Conservation (phyloP, 2,888 invertebrate species). For the Drosophila pegasa region DNA sequence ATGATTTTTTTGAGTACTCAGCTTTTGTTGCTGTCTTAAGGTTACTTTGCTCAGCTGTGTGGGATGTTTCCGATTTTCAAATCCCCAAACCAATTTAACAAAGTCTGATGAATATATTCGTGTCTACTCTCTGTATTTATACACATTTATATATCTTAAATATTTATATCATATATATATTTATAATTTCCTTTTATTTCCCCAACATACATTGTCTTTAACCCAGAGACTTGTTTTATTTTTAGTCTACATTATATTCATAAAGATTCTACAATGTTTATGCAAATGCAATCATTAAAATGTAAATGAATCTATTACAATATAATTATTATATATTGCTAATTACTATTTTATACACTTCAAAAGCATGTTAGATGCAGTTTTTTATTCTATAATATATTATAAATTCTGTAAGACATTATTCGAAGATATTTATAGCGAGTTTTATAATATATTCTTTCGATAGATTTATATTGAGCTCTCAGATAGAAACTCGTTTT, state of each 20-base stretch:
- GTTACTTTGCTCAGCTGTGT: too few species aligned
- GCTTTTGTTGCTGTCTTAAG: too few species aligned
- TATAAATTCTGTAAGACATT: not conserved
- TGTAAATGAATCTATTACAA: not conserved
- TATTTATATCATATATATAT: not conserved
- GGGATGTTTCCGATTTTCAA: not conserved
- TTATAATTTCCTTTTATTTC: not conserved
- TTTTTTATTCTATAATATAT: not conserved
- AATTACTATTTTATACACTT: not conserved
- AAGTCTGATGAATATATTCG: not conserved
- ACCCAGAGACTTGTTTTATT: not conserved
- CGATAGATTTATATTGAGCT: not conserved
- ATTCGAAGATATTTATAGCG: not conserved
- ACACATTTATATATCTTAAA: too few species aligned
- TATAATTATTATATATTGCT: not conserved
- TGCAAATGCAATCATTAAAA: not conserved
- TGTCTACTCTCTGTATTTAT: too few species aligned
- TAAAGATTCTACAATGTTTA: not conserved
- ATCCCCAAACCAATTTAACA: too few species aligned
- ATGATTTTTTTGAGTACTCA: too few species aligned
- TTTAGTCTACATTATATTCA: not conserved
- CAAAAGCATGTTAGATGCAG: not conserved
- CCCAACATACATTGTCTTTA: too few species aligned
- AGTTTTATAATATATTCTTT: not conserved
- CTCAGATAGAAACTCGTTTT: conserved; percentile 1